phyloP scores from a whole-genome alignment of 2,113 vertebrate genomes.

The Percopsis transmontana region DNA sequence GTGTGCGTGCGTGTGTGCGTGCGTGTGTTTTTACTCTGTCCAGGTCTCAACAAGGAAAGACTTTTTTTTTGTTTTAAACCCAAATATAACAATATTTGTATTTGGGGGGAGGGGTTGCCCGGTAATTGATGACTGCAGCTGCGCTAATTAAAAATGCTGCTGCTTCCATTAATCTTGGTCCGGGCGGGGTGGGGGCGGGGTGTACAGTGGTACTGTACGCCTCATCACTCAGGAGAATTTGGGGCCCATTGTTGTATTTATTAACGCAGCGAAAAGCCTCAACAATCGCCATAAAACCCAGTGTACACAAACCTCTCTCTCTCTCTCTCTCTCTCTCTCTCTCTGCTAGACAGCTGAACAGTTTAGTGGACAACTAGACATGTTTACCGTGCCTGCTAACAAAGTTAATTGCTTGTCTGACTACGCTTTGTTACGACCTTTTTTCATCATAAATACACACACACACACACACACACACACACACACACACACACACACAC shows the following conservation, averaged over 20 bases:
- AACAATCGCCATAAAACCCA: conserved; percentile 73
- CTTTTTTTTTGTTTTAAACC: conserved; percentile 82
- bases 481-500: conserved; percentile 1
- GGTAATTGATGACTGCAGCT: conserved; percentile 96
- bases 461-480: conserved; percentile 12
- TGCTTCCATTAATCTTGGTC: conserved; percentile 98
- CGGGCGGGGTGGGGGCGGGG: conserved; percentile 34
- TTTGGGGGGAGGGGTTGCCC: conserved; percentile 79
- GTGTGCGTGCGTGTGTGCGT: no score
- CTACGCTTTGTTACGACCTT: conserved; percentile 46
- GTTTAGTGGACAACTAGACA: conserved; percentile 49
- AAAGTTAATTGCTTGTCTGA: conserved; percentile 69
- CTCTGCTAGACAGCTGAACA: conserved; percentile 40
- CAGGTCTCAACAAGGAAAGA: conserved; percentile 91
- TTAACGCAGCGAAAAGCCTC: conserved; percentile 66
- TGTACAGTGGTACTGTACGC: conserved; percentile 61
- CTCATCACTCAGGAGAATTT: conserved; percentile 77
- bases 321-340: conserved; percentile 4
- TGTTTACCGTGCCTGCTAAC: conserved; percentile 62
- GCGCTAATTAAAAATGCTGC: conserved; percentile 96
- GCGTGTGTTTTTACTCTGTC: conserved; percentile 73
- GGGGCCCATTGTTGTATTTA: conserved; percentile 71
- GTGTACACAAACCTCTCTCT: conserved; percentile 13
- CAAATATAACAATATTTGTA: conserved; percentile 99
- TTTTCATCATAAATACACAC: neutral